These are phyloP conservation scores for Ciconia boyciana DNA, from an alignment of 2,113 vertebrate species.

Conservation along the genomic window DNA sequence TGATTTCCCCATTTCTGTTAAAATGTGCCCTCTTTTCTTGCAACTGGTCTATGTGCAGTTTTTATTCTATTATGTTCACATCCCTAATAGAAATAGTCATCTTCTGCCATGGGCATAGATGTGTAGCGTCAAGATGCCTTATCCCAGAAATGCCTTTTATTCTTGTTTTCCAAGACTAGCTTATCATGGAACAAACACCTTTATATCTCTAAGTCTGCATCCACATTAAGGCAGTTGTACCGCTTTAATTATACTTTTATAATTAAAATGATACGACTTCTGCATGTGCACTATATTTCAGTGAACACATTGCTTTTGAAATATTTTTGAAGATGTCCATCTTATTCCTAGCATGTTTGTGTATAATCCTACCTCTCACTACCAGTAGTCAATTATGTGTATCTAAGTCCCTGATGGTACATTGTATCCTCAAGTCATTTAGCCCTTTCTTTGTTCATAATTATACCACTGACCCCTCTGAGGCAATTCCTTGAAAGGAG, in stretches of 20 bases:
- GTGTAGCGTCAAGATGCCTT: background rate
- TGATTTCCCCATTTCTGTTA: background rate
- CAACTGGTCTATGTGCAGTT: background rate
- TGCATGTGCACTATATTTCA: background rate
- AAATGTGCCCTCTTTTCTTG: background rate
- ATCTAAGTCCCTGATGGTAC: background rate
- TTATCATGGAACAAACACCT: background rate
- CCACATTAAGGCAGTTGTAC: background rate
- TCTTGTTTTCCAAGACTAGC: background rate
- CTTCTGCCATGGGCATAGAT: background rate
- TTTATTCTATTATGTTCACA: background rate
- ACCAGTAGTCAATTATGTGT: background rate
- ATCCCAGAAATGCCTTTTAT: background rate
- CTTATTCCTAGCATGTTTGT: background rate
- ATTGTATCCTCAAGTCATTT: slow-evolving; percentile 3
- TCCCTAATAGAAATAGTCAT: background rate
- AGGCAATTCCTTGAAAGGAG: background rate
- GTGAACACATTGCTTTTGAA: background rate
- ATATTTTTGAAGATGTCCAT: background rate
- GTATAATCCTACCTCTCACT: background rate
- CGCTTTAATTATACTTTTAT: background rate
- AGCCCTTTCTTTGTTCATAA: background rate
- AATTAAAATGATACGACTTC: background rate
- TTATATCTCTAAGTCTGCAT: background rate
- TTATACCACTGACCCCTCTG: background rate